Evolutionary conservation across 2,797 vertebrate genomes (phyloP).

Genomic region (Pristis pectinata): DNA sequence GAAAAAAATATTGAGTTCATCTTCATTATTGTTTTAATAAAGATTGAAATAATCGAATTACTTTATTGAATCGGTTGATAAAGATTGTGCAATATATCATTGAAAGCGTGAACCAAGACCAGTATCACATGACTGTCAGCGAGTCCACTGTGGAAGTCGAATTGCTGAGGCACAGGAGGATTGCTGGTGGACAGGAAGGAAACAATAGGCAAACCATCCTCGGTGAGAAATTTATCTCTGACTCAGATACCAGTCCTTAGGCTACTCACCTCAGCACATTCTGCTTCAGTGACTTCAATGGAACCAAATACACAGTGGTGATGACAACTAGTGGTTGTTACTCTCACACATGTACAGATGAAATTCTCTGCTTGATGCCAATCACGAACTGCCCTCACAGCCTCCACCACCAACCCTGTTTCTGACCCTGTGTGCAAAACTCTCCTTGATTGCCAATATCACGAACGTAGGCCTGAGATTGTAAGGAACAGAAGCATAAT

Average conservation of each 20-base stretch:
- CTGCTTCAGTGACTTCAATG: too few relatives aligned
- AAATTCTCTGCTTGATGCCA: too few relatives aligned
- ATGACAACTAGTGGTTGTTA: too few relatives aligned
- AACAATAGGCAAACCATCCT: not conserved
- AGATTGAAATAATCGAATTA: not conserved
- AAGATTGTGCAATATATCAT: not conserved
- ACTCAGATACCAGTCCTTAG: too few relatives aligned
- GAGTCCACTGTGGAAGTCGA: not conserved
- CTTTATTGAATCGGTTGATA: not conserved
- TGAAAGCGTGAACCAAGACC: not conserved
- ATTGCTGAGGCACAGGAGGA: not conserved
- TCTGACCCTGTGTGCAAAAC: not conserved
- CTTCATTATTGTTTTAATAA: constrained; percentile 3
- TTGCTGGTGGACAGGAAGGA: not conserved
- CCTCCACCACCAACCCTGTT: too few relatives aligned
- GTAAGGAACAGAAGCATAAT: not conserved
- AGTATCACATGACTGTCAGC: not conserved
- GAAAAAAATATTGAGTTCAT: not conserved
- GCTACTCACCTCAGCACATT: too few relatives aligned
- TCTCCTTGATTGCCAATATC: not conserved
- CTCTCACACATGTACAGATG: too few relatives aligned
- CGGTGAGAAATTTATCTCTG: too few relatives aligned
- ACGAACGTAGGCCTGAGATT: not conserved
- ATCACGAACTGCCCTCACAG: too few relatives aligned
- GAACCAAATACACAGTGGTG: too few relatives aligned